Base-by-base conservation (phyloP, 2,797 vertebrate species). In the Petrocephalus schoutedeni region DNA sequence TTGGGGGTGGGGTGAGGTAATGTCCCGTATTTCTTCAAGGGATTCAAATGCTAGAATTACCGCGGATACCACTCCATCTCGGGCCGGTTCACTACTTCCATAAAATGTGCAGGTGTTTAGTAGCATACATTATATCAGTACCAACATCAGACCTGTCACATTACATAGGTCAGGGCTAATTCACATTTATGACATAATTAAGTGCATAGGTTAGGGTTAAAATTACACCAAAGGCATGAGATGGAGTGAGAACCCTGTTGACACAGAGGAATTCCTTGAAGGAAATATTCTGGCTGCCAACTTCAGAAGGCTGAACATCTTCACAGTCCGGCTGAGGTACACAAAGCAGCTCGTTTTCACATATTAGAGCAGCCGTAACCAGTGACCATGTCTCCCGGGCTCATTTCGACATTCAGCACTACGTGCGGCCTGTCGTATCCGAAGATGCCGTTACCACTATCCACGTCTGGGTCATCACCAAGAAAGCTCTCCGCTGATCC, bases 381-480 rank as follows among this genome's bases (percentile, higher is more conserved):
- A 6, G 45, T n/a, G 7, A 74, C 64, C n/a, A n/a, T 71, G 61
- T 87, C 86, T 14, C 64, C 64, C 14, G 45, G 59, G 64, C 86
- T 87, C 14, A 87, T 67, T n/a, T 87, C 64, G 8, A 87, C 3
- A 6, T 87, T 61, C 21, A 71, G 23, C 61, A 6, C 0, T 2
- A 64, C 10, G 14, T 87, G 86, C 3, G 86, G 86, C 23, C 86
- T 23, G 64, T 87, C 86, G 9, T 87, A 87, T 49, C 86, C 86
- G 9, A 41, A 87, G 21, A 7, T 7, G n/a, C 28, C 16, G 49
- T 53, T 74, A 19, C 12, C 86, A 36, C 86, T 36, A 16, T 32
- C 57, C 21, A 7, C 14, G 57, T 32, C 36, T 2, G 32, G 28
- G 61, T 32, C 23, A n/a, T 21, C 3, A 12, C 74, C 45, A 9